Evolutionary conservation across 2,113 vertebrate species (phyloP).

Genomic region (Glareola pratincola): DNA sequence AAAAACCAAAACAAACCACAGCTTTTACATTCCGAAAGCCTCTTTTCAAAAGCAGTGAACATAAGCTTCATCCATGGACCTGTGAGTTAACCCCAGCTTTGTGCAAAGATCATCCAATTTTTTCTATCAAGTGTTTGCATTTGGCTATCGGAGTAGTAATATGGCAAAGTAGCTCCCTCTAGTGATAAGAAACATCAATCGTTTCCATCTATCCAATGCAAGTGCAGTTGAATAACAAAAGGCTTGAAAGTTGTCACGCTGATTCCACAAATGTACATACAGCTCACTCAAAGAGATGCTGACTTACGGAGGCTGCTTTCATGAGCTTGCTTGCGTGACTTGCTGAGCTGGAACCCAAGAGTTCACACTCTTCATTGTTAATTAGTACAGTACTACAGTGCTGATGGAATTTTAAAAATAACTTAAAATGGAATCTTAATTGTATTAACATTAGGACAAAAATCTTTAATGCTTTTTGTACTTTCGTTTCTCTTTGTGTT

Average conservation of each 20-base stretch:
- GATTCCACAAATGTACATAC: accelerated
- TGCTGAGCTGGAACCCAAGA: background rate
- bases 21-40: background rate
- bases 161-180: slow-evolving; percentile 66
- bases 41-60: background rate
- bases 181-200: background rate
- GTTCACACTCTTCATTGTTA: background rate
- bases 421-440: background rate
- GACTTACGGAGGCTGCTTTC: background rate
- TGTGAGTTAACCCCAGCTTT: background rate
- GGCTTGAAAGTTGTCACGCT: too few species aligned
- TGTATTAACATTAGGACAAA: background rate
- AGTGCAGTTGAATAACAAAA: too few species aligned
- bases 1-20: too few species aligned
- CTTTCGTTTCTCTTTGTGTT: background rate
- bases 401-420: background rate
- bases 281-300: background rate
- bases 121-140: background rate
- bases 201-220: background rate
- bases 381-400: background rate
- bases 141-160: background rate
- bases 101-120: background rate
- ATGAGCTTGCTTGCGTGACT: background rate
- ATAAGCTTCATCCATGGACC: background rate
- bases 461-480: background rate